Percentiles rank a stretch among this genome's conserved stretches.
phyloP scores from a whole-genome alignment of 2,888 invertebrate genomes.

The Troides helena region DNA sequence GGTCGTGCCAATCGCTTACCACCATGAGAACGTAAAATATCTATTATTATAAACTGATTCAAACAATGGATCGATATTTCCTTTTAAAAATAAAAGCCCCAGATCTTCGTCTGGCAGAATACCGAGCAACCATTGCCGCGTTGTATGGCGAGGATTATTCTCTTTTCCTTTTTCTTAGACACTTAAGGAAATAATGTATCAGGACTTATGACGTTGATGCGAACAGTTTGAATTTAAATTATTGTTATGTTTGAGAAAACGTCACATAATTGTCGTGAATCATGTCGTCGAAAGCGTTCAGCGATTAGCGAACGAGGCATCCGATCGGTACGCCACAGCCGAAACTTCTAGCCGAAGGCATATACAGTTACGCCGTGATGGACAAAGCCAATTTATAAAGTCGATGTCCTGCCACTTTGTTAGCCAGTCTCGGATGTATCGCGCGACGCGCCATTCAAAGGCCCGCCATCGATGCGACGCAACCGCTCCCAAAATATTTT shows the following conservation, averaged over 20 bases:
- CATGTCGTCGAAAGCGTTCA: constrained; percentile 20
- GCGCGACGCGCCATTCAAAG: constrained; percentile 69
- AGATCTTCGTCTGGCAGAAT: no score
- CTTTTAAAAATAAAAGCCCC: no score
- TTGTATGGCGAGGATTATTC: no score
- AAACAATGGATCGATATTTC: no score
- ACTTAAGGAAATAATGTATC: no score
- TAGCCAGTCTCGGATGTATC: constrained; percentile 65
- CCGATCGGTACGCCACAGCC: constrained; percentile 31
- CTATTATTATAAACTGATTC: no score
- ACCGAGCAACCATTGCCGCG: no score
- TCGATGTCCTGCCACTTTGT: constrained; percentile 73
- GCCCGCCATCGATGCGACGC: constrained; percentile 62
- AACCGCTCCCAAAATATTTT: constrained; percentile 65
- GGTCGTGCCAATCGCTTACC: no score
- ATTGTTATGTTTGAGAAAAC: neutral
- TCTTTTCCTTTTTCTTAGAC: no score
- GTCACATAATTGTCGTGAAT: neutral
- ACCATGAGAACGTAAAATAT: no score
- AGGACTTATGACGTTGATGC: neutral
- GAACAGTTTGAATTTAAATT: neutral
- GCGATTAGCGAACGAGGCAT: constrained; percentile 19
- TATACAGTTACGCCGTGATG: constrained; percentile 66
- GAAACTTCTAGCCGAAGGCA: constrained; percentile 36
- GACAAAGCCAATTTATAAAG: constrained; percentile 76